Base-by-base conservation (phyloP, 2,113 vertebrate species). In the Bubo bubo region DNA sequence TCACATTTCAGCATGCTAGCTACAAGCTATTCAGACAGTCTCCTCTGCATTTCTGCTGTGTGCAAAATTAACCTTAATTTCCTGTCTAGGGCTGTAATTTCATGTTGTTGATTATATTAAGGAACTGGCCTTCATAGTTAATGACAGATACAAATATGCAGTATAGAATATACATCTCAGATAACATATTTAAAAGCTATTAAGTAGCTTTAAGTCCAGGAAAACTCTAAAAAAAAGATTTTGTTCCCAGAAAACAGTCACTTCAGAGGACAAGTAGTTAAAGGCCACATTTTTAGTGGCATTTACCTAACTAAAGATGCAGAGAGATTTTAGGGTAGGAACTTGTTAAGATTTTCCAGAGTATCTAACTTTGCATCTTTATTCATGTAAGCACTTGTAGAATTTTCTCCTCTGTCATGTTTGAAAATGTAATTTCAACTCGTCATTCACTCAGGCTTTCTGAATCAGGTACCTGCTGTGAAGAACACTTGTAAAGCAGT, bases 21-120 rank as follows among this genome's bases (percentile, higher is more conserved):
- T 84, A 30, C 55, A 87, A 20, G 24, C 39, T 59, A 18, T 15
- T 70, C 20, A 70, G 22, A 3, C 10, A 52, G 16, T 49, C 18
- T 79, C 30, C 58, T 79, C 30, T 82, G 20, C 39, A 12, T 56
- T 64, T 87, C 66, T 79, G 14, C 56, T 63, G 23, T 24, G 58
- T 24, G 52, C 56, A 86, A 84, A 96, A 93, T 93, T 53, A 75
- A 79, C 32, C 41, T 70, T 64, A 18, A 79, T 95, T 84, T 96
- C 55, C 67, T 24, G 21, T 71, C 75, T 55, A 76, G 43, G 21
- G 15, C 18, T 74, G 32, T 32, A 74, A 88, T 79, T 94, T 84
- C 74, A 43, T 60, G 20, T 71, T 67, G 47, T 35, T 94, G 55
- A 94, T 95, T 79, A n/a, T 24, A 74, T 86, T 81, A 84, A 59